Conservation (phyloP, 2,888 invertebrate genomes). For the Falcaria lacertinaria region DNA sequence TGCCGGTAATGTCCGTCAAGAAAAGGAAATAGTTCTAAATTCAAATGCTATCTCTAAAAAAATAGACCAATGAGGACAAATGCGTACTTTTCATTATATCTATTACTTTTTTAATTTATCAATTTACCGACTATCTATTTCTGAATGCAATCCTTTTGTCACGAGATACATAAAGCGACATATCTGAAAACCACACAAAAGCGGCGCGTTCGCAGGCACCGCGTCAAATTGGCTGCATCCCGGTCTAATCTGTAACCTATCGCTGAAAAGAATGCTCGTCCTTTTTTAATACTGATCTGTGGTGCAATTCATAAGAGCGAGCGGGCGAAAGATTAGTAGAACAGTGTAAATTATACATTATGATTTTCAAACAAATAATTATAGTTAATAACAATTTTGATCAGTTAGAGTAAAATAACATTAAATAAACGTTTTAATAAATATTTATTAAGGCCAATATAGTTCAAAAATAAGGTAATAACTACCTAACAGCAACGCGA, state of each 20-base stretch:
- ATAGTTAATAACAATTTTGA: too few relatives aligned
- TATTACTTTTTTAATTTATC: too few relatives aligned
- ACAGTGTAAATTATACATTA: not conserved
- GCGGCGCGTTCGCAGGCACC: conserved; percentile 40
- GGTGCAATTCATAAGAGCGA: conserved; percentile 31
- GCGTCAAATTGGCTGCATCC: conserved; percentile 64
- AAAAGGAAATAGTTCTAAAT: too few relatives aligned
- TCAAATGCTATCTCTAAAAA: too few relatives aligned
- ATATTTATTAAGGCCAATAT: too few relatives aligned
- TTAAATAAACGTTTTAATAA: too few relatives aligned
- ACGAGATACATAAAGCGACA: conserved; percentile 18
- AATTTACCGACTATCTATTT: not conserved
- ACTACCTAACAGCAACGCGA: too few relatives aligned
- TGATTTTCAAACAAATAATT: not conserved
- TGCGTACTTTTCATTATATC: too few relatives aligned
- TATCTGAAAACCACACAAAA: conserved; percentile 42
- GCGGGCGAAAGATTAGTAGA: not conserved
- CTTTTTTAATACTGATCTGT: conserved; percentile 58
- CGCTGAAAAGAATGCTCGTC: conserved; percentile 62
- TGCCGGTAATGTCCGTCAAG: too few relatives aligned
- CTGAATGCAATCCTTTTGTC: not conserved
- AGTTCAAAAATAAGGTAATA: too few relatives aligned
- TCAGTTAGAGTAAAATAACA: too few relatives aligned
- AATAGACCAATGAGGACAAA: too few relatives aligned
- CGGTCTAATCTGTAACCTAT: conserved; percentile 76